These are phyloP conservation scores for Phymorhynchus buccinoides DNA, from an alignment of 1,140 invertebrate genomes.

Conservation along the genomic window DNA sequence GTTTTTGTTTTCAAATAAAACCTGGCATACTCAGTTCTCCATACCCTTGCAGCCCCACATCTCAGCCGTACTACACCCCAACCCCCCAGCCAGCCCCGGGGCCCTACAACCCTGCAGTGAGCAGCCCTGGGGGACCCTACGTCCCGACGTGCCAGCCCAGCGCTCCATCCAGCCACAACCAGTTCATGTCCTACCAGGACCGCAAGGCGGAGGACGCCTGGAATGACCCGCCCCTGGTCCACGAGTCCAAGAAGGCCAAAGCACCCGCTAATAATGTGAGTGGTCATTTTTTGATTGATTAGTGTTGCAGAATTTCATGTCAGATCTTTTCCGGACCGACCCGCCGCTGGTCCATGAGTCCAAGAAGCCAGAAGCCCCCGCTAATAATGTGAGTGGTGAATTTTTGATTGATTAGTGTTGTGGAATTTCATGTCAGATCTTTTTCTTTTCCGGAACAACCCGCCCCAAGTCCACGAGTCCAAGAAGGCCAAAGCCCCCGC, in stretches of 20 bases:
- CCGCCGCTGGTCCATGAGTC: conserved; percentile 63
- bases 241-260: conserved; percentile 54
- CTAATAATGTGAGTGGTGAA: conserved; percentile 45
- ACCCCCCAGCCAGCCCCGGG: background rate
- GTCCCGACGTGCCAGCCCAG: background rate
- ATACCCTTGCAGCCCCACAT: no score
- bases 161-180: conserved; percentile 37
- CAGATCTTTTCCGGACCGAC: no score
- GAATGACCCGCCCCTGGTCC: conserved; percentile 72
- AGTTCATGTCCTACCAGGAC: conserved; percentile 65
- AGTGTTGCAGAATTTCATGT: no score
- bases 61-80: conserved; percentile 22
- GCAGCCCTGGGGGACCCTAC: conserved; percentile 28
- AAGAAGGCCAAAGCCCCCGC: no score
- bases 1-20: no score
- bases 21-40: no score
- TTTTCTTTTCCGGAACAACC: no score
- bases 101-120: conserved; percentile 45
- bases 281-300: background rate
- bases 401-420: no score
- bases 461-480: no score
- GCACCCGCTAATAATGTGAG: conserved; percentile 41
- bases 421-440: no score
- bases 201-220: conserved; percentile 64
- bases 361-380: conserved; percentile 51